Conservation (phyloP, 2,888 invertebrate genomes). For the Ennomos erosarius region DNA sequence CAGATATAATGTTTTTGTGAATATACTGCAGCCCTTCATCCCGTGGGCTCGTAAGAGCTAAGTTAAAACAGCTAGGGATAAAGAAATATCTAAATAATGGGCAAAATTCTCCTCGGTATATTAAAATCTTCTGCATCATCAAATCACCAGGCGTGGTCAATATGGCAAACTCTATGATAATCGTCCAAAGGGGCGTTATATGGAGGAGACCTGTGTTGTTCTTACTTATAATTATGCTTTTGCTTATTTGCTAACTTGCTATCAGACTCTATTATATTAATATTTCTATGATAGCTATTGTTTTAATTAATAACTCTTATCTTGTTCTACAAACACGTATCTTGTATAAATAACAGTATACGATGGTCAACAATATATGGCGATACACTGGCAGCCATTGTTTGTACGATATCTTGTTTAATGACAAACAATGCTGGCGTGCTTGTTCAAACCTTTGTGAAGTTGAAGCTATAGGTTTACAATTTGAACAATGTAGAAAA, state of each 20-base stretch:
- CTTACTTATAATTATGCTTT: too few relatives aligned
- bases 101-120: too few relatives aligned
- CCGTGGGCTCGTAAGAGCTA: too few relatives aligned
- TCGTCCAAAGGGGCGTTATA: too few relatives aligned
- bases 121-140: too few relatives aligned
- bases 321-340: slow-evolving; percentile 12
- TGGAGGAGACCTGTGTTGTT: too few relatives aligned
- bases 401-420: slow-evolving; percentile 52
- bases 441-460: slow-evolving; percentile 46
- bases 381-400: slow-evolving; percentile 42
- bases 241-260: slow-evolving; percentile 5
- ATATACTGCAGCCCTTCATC: too few relatives aligned
- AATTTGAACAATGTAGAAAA: neutral
- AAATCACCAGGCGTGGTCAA: too few relatives aligned
- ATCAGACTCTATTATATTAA: slow-evolving; percentile 19
- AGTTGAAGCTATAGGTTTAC: neutral
- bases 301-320: slow-evolving; percentile 7
- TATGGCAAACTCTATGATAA: too few relatives aligned
- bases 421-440: slow-evolving; percentile 46
- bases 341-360: slow-evolving; percentile 3
- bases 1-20: too few relatives aligned
- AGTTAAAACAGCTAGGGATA: too few relatives aligned
- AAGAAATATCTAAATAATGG: too few relatives aligned
- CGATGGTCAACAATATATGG: slow-evolving; percentile 2
- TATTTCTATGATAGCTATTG: neutral